These are phyloP conservation scores for Aphaenogaster ashmeadi DNA, from an alignment of 1,140 invertebrate genomes.

Conservation along the genomic window DNA sequence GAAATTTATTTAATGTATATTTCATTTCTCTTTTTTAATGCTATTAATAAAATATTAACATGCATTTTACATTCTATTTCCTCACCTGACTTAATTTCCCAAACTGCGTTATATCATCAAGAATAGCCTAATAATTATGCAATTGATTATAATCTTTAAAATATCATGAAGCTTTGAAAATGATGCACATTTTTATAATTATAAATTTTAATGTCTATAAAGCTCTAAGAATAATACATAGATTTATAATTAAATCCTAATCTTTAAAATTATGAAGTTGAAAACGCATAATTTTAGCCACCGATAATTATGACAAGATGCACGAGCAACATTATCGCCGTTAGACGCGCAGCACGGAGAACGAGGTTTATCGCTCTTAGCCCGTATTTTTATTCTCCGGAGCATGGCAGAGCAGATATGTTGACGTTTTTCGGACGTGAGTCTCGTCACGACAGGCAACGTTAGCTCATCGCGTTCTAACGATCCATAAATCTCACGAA, in stretches of 20 bases:
- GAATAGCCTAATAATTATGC: neutral
- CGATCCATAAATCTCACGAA: constrained; percentile 36
- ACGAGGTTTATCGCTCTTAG: constrained; percentile 58
- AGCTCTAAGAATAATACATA: neutral
- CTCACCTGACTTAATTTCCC: neutral
- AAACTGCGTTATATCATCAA: neutral
- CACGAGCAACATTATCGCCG: constrained; percentile 26
- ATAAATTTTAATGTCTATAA: neutral
- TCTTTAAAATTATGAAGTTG: neutral
- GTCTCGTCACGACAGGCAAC: neutral
- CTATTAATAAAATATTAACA: constrained; percentile 20
- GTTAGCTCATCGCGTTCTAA: constrained; percentile 31
- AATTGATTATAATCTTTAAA: constrained; percentile 5
- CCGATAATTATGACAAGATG: neutral
- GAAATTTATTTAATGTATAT: neutral
- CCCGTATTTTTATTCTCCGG: constrained; percentile 40
- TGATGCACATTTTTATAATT: neutral
- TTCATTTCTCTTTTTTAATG: neutral
- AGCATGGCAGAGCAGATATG: constrained; percentile 48
- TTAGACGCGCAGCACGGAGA: constrained; percentile 26
- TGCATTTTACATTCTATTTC: constrained; percentile 18
- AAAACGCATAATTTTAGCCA: constrained; percentile 11
- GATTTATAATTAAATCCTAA: neutral
- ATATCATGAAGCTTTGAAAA: neutral
- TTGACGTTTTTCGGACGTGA: constrained; percentile 48